Base-by-base conservation (phyloP, 2,888 invertebrate genomes). In the Thera obeliscata region DNA sequence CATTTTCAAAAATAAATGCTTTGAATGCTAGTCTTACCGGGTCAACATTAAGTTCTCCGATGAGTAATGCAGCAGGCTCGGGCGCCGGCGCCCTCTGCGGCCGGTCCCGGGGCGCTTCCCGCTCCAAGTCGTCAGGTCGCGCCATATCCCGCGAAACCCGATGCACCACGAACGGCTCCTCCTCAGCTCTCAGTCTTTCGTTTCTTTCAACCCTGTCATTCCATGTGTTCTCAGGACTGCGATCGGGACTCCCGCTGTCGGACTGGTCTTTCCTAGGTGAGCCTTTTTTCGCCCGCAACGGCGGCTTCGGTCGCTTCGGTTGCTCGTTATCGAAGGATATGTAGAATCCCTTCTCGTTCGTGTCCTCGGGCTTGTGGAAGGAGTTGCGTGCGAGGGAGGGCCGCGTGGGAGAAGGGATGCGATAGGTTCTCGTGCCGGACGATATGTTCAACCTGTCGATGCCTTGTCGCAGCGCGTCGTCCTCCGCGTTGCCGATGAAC, bases 301-400 rank as follows among this genome's bases (percentile, higher is more conserved):
- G 97, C 1, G 98, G 98, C 87, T 98, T 98, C 12, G 98, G 97
- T 81, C 98, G 94, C 84, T 97, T 97, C 12, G 98, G 98, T 79
- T 96, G 96, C 66, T 97, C 97, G 85, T 97, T 96, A 84, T 98
- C 98, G 85, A 99, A 98, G 61, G 98, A 97, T 83, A 99, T 98
- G 88, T 98, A 98, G 91, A 99, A 99, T 43, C 97, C 97, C 87
- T 97, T 97, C 85, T 97, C 97, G 83, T 94, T 86, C 82, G 93
- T 81, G 81, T 94, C 90, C 69, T 85, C 90, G 67, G 81, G 86
- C 76, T 82, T 94, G 84, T 96, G 96, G 92, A 97, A 96, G 67
- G 97, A 96, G 84, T 96, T 96, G 62, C 96, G 93, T 72, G 95
- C 95, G 50, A 95, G 87, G 71, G 95, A 94, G 2, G 97, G 97